Evolutionary conservation across 2,888 invertebrate genomes (phyloP).

Genomic region (Polyommatus iphigenia): DNA sequence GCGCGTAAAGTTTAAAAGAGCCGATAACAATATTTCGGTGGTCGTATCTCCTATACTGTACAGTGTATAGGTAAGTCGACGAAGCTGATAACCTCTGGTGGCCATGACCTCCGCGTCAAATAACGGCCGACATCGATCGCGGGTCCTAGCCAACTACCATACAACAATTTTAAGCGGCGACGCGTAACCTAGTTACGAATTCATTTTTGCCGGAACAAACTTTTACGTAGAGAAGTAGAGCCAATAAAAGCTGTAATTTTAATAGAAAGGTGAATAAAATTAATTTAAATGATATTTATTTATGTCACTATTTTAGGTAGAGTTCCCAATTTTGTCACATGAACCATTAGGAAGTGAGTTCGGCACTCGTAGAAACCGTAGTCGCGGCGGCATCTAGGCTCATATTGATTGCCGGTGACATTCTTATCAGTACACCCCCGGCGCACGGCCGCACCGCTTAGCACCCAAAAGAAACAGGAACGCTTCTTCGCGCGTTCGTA

Average conservation of each 20-base stretch:
- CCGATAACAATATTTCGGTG: background rate
- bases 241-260: background rate
- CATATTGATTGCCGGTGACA: conserved; percentile 84
- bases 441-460: conserved; percentile 69
- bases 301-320: background rate
- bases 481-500: conserved; percentile 78
- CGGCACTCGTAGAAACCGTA: conserved; percentile 34
- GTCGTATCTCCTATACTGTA: conserved; percentile 29
- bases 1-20: conserved; percentile 6
- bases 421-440: conserved; percentile 82
- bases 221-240: background rate
- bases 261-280: background rate
- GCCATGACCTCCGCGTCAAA: conserved; percentile 47
- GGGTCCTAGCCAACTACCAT: conserved; percentile 37
- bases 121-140: conserved; percentile 45
- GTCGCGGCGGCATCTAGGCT: conserved; percentile 63
- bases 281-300: background rate
- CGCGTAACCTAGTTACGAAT: conserved; percentile 17
- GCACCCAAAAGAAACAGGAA: conserved; percentile 81
- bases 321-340: background rate
- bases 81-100: conserved; percentile 45
- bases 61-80: conserved; percentile 36
- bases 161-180: conserved; percentile 20
- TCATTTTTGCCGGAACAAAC: background rate
- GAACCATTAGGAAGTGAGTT: conserved; percentile 21